These are phyloP conservation scores for Bombylius major DNA, from an alignment of 2,888 invertebrate genomes.

Conservation along the genomic window DNA sequence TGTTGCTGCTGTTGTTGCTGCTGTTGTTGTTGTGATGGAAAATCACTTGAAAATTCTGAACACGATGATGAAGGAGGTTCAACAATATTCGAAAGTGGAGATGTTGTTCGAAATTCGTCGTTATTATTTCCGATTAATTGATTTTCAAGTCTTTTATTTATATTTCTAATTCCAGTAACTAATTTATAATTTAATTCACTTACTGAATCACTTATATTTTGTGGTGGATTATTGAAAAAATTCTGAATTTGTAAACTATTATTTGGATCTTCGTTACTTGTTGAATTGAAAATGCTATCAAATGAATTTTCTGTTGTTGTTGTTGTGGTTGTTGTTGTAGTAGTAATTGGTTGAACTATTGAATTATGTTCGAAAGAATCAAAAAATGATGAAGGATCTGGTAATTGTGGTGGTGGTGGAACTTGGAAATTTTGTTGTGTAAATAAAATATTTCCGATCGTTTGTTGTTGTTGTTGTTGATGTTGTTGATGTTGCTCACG, in stretches of 20 bases:
- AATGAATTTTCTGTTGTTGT: slow-evolving; percentile 6
- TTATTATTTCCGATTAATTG: neutral
- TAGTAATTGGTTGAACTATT: neutral
- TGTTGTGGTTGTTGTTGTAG: slow-evolving; percentile 12
- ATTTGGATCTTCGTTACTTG: slow-evolving; percentile 13
- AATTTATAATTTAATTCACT: slow-evolving; percentile 32
- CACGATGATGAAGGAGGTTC: slow-evolving; percentile 34
- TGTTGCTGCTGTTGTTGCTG: neutral
- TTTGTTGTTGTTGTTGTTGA: neutral
- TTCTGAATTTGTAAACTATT: slow-evolving; percentile 30
- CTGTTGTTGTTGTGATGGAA: slow-evolving; percentile 3
- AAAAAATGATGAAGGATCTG: slow-evolving; percentile 22
- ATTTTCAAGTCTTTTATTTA: slow-evolving; percentile 1
- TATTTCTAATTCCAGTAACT: slow-evolving; percentile 28
- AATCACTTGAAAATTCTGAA: slow-evolving; percentile 29
- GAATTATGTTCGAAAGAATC: slow-evolving; percentile 17
- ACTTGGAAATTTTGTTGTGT: neutral
- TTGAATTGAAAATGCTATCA: slow-evolving; percentile 8
- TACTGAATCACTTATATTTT: slow-evolving; percentile 22
- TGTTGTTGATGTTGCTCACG: neutral
- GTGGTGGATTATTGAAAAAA: slow-evolving; percentile 36
- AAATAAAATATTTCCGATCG: neutral
- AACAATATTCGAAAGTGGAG: slow-evolving; percentile 30
- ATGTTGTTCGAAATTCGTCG: slow-evolving; percentile 24
- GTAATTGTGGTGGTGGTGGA: slow-evolving; percentile 4